Conservation (phyloP, 2,113 vertebrate species). For the Pampusana beccarii region DNA sequence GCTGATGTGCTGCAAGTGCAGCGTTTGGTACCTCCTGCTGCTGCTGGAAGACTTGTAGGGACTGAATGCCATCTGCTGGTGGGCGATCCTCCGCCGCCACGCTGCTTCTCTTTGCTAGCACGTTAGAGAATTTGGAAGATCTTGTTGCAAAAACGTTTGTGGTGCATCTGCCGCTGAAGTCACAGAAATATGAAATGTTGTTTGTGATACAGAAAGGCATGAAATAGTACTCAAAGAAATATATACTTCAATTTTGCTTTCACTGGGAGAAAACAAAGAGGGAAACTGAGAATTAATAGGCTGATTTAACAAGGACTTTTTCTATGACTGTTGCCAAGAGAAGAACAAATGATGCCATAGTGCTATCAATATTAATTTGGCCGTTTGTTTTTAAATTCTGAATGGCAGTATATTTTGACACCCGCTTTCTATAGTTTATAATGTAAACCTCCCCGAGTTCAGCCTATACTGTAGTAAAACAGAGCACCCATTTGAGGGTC, state of each 20-base stretch:
- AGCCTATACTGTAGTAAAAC: background rate
- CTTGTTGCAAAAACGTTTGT: background rate
- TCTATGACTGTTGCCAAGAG: background rate
- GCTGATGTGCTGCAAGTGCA: background rate
- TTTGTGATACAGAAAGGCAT: background rate
- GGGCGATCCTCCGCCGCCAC: background rate
- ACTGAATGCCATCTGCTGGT: slow-evolving; percentile 79
- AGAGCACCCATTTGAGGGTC: background rate
- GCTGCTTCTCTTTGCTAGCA: background rate
- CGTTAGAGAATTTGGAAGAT: background rate
- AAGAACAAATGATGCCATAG: background rate
- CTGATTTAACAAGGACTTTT: background rate
- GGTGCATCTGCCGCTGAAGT: background rate
- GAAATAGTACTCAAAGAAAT: background rate
- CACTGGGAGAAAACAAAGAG: background rate
- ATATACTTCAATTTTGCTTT: background rate
- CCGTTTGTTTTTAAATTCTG: background rate
- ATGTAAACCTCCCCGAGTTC: background rate
- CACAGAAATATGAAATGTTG: background rate
- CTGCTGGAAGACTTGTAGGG: slow-evolving; percentile 13
- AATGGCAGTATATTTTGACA: background rate
- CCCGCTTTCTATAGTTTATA: background rate
- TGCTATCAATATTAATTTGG: background rate
- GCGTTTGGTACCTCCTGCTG: background rate
- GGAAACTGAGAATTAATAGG: background rate